Percentiles rank a stretch among this genome's conserved stretches.
Conservation (phyloP, 2,888 invertebrate genomes). For the Eueremaeus valkanovi region DNA sequence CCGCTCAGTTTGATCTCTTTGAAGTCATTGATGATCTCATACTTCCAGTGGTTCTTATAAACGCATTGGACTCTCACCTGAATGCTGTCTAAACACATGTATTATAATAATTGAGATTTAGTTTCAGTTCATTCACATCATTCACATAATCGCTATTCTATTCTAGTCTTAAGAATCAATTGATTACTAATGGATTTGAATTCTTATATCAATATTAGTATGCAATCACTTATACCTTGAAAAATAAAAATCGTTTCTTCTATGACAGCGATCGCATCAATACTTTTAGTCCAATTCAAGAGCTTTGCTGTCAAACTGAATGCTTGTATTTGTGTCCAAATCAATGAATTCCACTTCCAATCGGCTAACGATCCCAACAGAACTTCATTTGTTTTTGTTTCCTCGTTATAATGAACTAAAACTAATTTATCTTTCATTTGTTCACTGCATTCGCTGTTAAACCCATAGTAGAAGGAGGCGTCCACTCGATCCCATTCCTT, state of each 20-base stretch:
- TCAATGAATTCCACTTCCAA: conserved; percentile 6
- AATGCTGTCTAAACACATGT: no score
- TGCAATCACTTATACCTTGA: background rate
- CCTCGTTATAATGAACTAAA: background rate
- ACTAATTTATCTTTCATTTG: background rate
- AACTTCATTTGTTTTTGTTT: background rate
- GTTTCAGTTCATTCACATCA: background rate
- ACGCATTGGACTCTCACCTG: no score
- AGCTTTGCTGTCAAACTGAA: background rate
- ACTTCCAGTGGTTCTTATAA: background rate
- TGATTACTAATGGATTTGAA: background rate
- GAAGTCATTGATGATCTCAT: background rate
- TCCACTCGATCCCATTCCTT: conserved; percentile 7
- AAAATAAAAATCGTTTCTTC: background rate
- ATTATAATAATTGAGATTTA: background rate
- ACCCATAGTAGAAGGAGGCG: conserved; percentile 13
- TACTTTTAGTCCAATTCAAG: conserved; percentile 12
- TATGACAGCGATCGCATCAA: background rate
- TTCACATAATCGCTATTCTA: background rate
- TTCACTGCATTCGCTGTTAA: background rate
- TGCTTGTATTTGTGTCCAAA: background rate
- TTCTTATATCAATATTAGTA: background rate
- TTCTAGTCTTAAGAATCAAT: no score
- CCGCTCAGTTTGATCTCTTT: background rate
- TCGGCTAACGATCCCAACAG: background rate